A percentile compares a stretch with the other conserved stretches of the same genome.
Conservation (phyloP, 1,140 invertebrate genomes). For the Chionoecetes opilio region DNA sequence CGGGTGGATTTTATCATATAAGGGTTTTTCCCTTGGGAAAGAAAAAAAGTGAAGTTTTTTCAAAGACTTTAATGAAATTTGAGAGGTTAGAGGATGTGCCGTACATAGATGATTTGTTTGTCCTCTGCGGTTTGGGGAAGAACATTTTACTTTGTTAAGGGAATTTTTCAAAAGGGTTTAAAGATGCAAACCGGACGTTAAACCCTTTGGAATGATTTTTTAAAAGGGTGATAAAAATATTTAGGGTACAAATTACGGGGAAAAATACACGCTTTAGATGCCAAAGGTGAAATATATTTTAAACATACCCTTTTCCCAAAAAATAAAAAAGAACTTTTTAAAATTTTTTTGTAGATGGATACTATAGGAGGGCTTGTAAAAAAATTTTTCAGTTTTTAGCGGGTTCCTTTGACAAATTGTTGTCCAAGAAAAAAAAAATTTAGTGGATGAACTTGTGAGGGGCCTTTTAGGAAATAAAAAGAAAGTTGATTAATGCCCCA, state of each 20-base stretch:
- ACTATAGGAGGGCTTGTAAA: conserved; percentile 54
- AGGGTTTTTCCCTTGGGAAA: neutral
- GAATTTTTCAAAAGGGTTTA: neutral
- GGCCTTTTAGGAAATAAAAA: neutral
- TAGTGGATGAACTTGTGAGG: neutral
- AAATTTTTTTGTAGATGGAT: conserved; percentile 38
- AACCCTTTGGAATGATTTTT: conserved; percentile 28
- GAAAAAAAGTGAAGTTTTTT: neutral
- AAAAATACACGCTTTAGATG: conserved; percentile 2
- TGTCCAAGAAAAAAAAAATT: neutral
- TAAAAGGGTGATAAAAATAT: neutral
- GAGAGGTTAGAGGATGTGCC: too few relatives aligned
- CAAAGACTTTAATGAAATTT: neutral
- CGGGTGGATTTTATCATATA: neutral
- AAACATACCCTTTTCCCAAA: conserved; percentile 19
- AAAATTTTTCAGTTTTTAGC: neutral
- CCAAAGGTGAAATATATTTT: conserved; percentile 23
- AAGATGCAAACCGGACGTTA: neutral
- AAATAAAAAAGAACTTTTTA: conserved; percentile 37
- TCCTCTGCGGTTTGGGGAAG: neutral
- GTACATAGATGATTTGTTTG: conserved; percentile 43
- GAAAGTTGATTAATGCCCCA: neutral
- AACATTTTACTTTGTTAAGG: neutral
- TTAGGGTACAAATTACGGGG: conserved; percentile 11
- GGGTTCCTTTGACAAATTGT: neutral